phyloP scores from a whole-genome alignment of 64 coral and sea anemone genomes.

The Montipora capricornis region DNA sequence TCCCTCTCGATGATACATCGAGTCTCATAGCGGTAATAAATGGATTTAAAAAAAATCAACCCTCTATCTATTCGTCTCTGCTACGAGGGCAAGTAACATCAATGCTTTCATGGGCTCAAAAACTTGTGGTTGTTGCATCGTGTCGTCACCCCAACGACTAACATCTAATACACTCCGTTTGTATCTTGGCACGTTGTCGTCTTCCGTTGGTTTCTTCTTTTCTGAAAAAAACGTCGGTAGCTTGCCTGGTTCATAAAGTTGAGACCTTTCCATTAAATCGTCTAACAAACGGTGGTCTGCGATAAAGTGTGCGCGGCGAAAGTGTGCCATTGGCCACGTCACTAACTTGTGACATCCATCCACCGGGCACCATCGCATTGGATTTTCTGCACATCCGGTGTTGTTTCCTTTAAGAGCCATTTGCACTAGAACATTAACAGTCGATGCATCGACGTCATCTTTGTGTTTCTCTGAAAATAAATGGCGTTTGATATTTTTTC shows the following conservation, averaged over 20 bases:
- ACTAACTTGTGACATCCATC: neutral
- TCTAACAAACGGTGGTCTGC: neutral
- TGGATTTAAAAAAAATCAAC: too few relatives aligned
- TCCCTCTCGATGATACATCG: too few relatives aligned
- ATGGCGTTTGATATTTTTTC: neutral
- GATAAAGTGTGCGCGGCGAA: neutral
- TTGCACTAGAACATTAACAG: neutral
- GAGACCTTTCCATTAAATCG: neutral
- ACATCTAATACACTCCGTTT: too few relatives aligned
- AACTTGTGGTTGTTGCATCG: too few relatives aligned
- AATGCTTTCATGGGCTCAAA: too few relatives aligned
- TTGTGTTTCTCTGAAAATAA: neutral
- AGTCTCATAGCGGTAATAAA: too few relatives aligned
- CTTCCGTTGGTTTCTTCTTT: too few relatives aligned
- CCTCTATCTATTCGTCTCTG: too few relatives aligned
- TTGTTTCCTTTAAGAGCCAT: neutral
- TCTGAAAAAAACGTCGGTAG: neutral
- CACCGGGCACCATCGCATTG: neutral
- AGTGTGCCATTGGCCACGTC: neutral
- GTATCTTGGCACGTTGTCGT: too few relatives aligned
- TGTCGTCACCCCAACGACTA: too few relatives aligned
- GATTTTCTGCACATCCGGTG: neutral
- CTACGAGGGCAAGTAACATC: too few relatives aligned
- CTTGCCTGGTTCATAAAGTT: neutral
- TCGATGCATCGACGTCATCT: neutral